These are phyloP conservation scores for Trichopria drosophilae DNA, from an alignment of 2,888 invertebrate genomes.

Conservation along the genomic window DNA sequence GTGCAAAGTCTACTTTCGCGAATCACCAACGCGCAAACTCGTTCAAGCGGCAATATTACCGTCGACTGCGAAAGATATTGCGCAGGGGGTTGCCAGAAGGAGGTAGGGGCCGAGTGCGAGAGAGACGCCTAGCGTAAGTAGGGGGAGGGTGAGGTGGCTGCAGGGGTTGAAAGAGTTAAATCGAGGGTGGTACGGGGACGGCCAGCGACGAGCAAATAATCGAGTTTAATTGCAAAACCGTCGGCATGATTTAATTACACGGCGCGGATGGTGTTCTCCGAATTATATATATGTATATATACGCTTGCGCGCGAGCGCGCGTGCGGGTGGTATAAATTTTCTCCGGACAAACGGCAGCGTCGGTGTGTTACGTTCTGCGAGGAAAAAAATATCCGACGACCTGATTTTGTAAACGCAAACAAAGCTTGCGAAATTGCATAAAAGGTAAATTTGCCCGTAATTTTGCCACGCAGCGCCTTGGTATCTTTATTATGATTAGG, in stretches of 20 bases:
- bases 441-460: too few relatives aligned
- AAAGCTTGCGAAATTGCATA: too few relatives aligned
- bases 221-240: conserved; percentile 60
- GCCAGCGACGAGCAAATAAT: conserved; percentile 57
- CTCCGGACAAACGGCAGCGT: conserved; percentile 26
- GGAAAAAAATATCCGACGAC: too few relatives aligned
- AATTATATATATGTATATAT: not conserved
- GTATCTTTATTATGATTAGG: too few relatives aligned
- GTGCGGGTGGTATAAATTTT: conserved; percentile 20
- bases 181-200: conserved; percentile 42
- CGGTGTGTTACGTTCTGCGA: too few relatives aligned
- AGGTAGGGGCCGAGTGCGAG: conserved; percentile 26
- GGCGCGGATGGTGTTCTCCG: conserved; percentile 36
- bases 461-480: too few relatives aligned
- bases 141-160: conserved; percentile 29
- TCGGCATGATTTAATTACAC: conserved; percentile 59
- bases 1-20: conserved; percentile 45
- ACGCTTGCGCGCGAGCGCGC: conserved; percentile 10
- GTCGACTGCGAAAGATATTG: conserved; percentile 46
- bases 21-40: conserved; percentile 39
- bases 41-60: conserved; percentile 45
- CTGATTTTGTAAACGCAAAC: too few relatives aligned
- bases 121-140: conserved; percentile 29
- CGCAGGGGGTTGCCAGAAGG: conserved; percentile 36
- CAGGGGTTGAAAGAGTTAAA: conserved; percentile 53